phyloP scores from a whole-genome alignment of 1,140 invertebrate genomes.

The Ladona fulva region DNA sequence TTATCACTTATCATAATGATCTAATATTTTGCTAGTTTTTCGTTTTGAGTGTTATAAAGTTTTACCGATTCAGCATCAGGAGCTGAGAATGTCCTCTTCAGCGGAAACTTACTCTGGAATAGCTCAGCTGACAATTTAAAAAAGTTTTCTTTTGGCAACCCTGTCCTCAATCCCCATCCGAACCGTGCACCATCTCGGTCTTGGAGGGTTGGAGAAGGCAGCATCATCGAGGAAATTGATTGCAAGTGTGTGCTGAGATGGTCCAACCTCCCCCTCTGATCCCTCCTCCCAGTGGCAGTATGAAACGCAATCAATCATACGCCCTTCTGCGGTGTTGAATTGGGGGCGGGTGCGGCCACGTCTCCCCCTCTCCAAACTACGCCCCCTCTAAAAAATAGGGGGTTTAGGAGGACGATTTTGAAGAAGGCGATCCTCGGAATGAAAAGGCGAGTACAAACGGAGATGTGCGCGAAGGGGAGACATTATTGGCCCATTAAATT shows the following conservation, averaged over 20 bases:
- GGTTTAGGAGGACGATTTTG: background rate
- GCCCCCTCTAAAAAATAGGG: background rate
- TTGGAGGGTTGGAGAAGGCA: background rate
- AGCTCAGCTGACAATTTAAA: too few relatives aligned
- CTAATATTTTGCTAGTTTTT: too few relatives aligned
- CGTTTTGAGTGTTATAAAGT: too few relatives aligned
- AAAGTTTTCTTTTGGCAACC: too few relatives aligned
- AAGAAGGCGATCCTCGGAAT: background rate
- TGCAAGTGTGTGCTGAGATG: background rate
- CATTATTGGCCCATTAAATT: slow-evolving; percentile 8
- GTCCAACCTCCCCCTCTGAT: background rate
- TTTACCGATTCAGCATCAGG: too few relatives aligned
- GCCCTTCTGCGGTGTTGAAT: background rate
- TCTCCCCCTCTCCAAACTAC: background rate
- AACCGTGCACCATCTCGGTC: background rate
- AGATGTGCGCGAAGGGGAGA: background rate
- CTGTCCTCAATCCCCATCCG: background rate
- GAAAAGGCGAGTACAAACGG: background rate
- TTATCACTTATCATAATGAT: too few relatives aligned
- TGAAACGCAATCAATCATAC: background rate
- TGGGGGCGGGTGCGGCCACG: background rate
- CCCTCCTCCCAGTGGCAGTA: background rate
- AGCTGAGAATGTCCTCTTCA: too few relatives aligned
- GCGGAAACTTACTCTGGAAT: too few relatives aligned
- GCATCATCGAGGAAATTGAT: background rate